Conservation (phyloP, 1,140 invertebrate genomes). For the Latrodectus geometricus region DNA sequence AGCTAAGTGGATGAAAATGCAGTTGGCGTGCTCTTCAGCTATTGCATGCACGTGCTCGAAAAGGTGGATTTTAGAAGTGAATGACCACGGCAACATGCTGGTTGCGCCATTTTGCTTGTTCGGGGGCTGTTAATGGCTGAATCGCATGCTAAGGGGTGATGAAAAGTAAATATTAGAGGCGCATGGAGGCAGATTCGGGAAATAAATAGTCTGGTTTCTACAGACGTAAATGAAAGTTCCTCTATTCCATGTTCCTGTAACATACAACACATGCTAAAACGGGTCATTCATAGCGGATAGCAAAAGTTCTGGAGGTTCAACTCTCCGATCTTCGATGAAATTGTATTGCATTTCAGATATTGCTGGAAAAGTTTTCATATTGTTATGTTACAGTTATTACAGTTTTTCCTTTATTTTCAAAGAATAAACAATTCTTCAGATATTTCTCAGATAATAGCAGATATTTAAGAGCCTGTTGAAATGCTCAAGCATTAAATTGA, state of each 20-base stretch:
- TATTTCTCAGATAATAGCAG: no score
- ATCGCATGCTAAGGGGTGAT: constrained; percentile 31
- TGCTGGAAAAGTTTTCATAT: no score
- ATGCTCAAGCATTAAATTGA: no score
- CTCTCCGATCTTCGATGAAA: no score
- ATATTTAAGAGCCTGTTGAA: no score
- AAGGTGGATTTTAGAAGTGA: neutral
- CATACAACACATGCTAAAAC: neutral
- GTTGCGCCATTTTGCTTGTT: constrained; percentile 34
- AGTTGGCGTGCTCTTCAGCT: constrained; percentile 4
- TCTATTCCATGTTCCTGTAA: neutral
- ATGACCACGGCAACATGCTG: constrained; percentile 25
- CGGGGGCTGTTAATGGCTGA: constrained; percentile 19
- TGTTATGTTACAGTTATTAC: no score
- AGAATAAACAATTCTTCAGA: no score
- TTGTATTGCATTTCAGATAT: no score
- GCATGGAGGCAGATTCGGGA: constrained; percentile 2
- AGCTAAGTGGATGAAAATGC: neutral
- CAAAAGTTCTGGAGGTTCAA: neutral
- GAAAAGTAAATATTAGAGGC: constrained; percentile 42
- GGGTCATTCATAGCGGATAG: neutral
- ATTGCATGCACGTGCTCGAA: constrained; percentile 10
- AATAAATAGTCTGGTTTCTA: constrained; percentile 24
- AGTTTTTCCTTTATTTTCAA: no score
- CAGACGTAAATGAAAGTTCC: constrained; percentile 7